A percentile compares a stretch with the other conserved stretches of the same genome.
These are phyloP conservation scores for Sorex araneus DNA, from an alignment of 2,113 vertebrate genomes.

Conservation along the genomic window DNA sequence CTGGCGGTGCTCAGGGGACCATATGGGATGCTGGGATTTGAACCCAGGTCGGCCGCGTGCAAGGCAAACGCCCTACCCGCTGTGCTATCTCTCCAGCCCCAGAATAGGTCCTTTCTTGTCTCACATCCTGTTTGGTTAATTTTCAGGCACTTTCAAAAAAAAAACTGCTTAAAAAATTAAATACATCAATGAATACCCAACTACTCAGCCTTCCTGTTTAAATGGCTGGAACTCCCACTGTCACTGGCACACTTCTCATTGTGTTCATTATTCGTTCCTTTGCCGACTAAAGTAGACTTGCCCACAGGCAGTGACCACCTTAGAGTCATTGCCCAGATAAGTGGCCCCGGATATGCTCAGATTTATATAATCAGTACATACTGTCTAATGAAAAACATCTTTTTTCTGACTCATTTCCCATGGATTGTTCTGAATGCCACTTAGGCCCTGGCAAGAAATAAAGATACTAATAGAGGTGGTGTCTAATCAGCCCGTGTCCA, in stretches of 20 bases:
- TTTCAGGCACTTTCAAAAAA: background rate
- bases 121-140: background rate
- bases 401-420: background rate
- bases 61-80: too few relatives aligned
- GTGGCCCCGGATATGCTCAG: accelerated
- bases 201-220: background rate
- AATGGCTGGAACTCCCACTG: background rate
- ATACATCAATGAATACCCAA: background rate
- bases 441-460: background rate
- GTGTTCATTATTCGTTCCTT: background rate
- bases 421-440: background rate
- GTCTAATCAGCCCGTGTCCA: accelerated
- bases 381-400: background rate
- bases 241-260: background rate
- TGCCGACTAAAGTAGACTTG: background rate
- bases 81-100: too few relatives aligned
- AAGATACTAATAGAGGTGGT: background rate
- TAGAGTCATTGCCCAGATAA: background rate
- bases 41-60: too few relatives aligned
- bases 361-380: background rate
- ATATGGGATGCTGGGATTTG: too few relatives aligned
- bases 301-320: background rate
- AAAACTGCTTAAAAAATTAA: background rate
- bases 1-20: too few relatives aligned
- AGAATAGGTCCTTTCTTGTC: background rate